Conservation (phyloP, 2,888 invertebrate species). For the Melipona bicolor region DNA sequence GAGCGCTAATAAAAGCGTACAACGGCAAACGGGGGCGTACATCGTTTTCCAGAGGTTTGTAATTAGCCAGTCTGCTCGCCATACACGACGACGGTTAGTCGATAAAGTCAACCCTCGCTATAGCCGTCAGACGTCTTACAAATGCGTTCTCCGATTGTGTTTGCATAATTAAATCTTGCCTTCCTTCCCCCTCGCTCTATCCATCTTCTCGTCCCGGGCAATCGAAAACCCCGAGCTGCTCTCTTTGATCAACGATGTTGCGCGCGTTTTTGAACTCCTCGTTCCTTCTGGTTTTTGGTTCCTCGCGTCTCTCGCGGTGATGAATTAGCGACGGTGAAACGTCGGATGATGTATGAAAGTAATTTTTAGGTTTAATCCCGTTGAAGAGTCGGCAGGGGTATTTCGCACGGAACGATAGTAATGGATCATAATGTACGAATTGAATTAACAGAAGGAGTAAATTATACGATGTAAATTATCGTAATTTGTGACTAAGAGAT, state of each 20-base stretch:
- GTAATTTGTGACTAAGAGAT: no score
- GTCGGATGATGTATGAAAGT: no score
- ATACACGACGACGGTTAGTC: constrained; percentile 11
- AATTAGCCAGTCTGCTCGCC: constrained; percentile 24
- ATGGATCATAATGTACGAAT: no score
- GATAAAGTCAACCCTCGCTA: constrained; percentile 23
- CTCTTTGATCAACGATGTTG: background rate
- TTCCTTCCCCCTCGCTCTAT: background rate
- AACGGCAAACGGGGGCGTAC: constrained; percentile 1
- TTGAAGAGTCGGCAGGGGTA: no score
- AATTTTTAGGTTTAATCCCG: no score
- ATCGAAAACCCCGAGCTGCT: background rate
- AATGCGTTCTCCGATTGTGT: constrained; percentile 7
- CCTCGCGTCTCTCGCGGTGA: background rate
- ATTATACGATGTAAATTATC: no score
- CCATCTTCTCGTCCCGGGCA: background rate
- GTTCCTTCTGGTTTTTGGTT: background rate
- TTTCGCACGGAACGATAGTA: no score
- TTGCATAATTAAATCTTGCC: constrained; percentile 39
- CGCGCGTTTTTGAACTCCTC: no score
- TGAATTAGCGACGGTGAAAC: no score
- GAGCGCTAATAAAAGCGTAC: constrained; percentile 32
- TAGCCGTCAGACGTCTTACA: constrained; percentile 28
- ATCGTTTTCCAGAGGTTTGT: constrained; percentile 15
- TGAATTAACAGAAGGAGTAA: no score